Evolutionary conservation across 2,113 vertebrate genomes (phyloP).

Genomic region (Neoarius graeffei): DNA sequence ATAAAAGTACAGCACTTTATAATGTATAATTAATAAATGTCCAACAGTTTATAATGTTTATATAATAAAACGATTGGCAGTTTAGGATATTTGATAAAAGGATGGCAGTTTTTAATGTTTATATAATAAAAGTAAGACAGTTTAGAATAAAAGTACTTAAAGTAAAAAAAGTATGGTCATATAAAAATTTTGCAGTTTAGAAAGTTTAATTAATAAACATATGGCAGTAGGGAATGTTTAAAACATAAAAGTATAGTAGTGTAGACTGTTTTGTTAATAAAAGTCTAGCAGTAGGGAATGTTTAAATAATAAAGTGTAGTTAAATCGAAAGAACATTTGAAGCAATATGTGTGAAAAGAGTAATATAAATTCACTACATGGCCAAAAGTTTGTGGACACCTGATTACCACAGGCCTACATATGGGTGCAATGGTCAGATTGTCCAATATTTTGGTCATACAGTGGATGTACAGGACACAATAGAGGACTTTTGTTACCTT

Average conservation of each 20-base stretch:
- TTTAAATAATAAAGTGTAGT: background rate
- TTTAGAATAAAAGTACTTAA: too few relatives aligned
- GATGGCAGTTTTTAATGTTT: background rate
- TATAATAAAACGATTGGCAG: too few relatives aligned
- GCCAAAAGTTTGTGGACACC: background rate
- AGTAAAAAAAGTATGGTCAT: background rate
- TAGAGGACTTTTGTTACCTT: constrained; percentile 74
- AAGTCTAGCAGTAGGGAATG: background rate
- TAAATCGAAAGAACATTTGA: background rate
- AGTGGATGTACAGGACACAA: background rate
- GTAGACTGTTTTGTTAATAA: background rate
- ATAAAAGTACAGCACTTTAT: too few relatives aligned
- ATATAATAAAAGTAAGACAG: background rate
- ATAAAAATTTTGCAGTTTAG: background rate
- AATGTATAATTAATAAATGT: too few relatives aligned
- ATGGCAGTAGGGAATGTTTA: background rate
- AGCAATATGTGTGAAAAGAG: background rate
- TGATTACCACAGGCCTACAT: background rate
- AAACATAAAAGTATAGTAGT: background rate
- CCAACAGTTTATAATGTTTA: too few relatives aligned
- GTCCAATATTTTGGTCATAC: background rate
- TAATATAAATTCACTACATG: background rate
- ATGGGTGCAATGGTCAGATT: background rate
- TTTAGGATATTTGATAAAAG: background rate
- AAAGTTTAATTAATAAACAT: background rate